Base-by-base conservation (phyloP, 2,888 invertebrate genomes). In the Thumatha senex region DNA sequence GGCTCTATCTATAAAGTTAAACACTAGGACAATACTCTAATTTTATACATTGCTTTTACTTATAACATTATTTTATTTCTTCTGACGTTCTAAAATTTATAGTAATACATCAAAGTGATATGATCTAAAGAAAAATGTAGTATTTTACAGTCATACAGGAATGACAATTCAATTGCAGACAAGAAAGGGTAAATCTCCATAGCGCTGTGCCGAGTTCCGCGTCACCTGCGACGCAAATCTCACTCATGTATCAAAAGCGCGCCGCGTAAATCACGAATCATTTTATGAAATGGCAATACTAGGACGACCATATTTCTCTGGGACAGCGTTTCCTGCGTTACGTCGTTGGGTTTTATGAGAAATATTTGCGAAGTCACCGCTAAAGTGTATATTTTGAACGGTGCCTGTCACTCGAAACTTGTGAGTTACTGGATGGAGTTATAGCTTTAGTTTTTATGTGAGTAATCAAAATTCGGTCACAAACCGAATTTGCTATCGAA, bases 211-310 rank as follows among this genome's bases (percentile, higher is more conserved):
- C 18, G 18, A 24, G 18, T 24, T 24, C 38, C 58, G 58, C 63
- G 74, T 78, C 83, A 81, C 80, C 80, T 81, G 80, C 63, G 76
- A 66, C 73, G 70, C 76, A 76, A 79, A 81, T 82, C 75, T 71
- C 68, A 58, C 70, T 72, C 76, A 72, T 81, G 80, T 78, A 82
- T 81, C 84, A 84, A 80, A 82, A 76, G 73, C 74, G 72, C 57
- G 66, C 63, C 65, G 68, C 76, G 76, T 85, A 84, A 82, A 84
- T 86, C 85, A 82, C 79, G 74, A 82, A 86, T 81, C 79, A 85
- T 85, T 84, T 84, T 78, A 76, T 77, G 67, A 67, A 71, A 79
- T 73, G 74, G 77, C 77, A 80, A 80, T 78, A 78, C 76, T 74
- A 72, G 74, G 74, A 69, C 74, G 67, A 58, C 73, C 80, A 82